These are phyloP conservation scores for Volucella inflata DNA, from an alignment of 2,888 invertebrate genomes.

Conservation along the genomic window DNA sequence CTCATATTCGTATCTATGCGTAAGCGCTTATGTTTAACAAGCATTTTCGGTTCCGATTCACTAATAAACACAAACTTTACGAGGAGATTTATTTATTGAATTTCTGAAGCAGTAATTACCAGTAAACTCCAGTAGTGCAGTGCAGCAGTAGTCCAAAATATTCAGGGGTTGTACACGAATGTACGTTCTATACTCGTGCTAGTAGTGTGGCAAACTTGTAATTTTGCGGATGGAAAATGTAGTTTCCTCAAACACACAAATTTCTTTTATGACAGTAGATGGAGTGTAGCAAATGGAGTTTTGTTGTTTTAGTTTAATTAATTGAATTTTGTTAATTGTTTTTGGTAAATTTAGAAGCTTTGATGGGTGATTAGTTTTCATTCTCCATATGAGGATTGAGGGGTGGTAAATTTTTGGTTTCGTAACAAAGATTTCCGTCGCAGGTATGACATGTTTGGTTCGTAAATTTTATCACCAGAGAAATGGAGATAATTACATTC, in stretches of 20 bases:
- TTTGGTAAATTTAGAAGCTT: constrained; percentile 35
- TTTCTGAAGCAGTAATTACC: constrained; percentile 57
- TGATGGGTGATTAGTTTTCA: constrained; percentile 18
- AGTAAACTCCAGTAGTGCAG: background rate
- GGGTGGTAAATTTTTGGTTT: background rate
- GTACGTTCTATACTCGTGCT: too few relatives aligned
- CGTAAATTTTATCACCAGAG: too few relatives aligned
- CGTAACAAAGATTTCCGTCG: too few relatives aligned
- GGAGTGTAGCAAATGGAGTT: constrained; percentile 17
- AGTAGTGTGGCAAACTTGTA: background rate
- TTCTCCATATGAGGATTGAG: background rate
- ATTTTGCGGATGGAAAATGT: background rate
- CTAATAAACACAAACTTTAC: constrained; percentile 63
- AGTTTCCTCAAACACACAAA: background rate
- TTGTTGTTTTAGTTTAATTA: constrained; percentile 67
- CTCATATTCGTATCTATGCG: constrained; percentile 40
- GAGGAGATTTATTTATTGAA: constrained; percentile 65
- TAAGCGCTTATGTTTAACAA: constrained; percentile 65
- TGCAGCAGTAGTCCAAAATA: background rate
- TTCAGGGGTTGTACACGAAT: too few relatives aligned
- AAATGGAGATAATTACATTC: too few relatives aligned
- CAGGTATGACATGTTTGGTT: too few relatives aligned
- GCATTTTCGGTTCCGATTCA: constrained; percentile 64
- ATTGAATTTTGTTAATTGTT: constrained; percentile 71
- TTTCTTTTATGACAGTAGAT: constrained; percentile 34